A percentile compares a stretch with the other conserved stretches of the same genome.
Conservation (phyloP, 2,113 vertebrate species). For the Oplegnathus fasciatus region DNA sequence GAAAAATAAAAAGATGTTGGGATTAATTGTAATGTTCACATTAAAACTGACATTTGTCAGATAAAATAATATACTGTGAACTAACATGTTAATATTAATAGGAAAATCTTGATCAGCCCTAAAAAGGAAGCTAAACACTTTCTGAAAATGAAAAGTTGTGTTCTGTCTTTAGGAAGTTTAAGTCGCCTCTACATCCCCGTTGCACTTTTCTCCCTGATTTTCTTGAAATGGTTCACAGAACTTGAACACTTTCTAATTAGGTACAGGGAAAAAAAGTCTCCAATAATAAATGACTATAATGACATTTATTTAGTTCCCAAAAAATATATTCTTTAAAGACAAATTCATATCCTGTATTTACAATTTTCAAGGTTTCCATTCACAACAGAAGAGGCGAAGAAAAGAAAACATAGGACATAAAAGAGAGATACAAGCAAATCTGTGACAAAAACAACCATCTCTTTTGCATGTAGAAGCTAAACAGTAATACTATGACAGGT, state of each 20-base stretch:
- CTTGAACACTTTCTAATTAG: not conserved
- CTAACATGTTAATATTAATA: too few species aligned
- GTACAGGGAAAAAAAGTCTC: conserved; percentile 41
- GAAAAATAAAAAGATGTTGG: not conserved
- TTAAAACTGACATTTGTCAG: not conserved
- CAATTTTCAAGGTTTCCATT: conserved; percentile 77
- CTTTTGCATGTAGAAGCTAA: conserved; percentile 72
- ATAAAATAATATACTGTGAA: not conserved
- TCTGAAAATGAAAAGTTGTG: not conserved
- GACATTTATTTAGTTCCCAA: conserved; percentile 83
- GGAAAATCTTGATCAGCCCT: not conserved
- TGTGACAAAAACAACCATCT: conserved; percentile 73
- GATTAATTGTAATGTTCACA: not conserved
- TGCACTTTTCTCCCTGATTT: not conserved
- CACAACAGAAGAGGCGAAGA: conserved; percentile 72
- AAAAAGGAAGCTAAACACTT: not conserved
- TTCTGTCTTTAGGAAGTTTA: not conserved
- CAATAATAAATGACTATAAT: conserved; percentile 79
- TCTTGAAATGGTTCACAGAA: too few species aligned
- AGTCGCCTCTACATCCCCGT: not conserved
- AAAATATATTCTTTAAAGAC: conserved; percentile 85
- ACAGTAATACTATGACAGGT: conserved; percentile 75
- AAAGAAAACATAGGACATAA: conserved; percentile 51
- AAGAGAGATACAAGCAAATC: conserved; percentile 69
- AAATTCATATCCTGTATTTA: conserved; percentile 84